Evolutionary conservation across 2,888 invertebrate species (phyloP), one percentile per base, ranked within the genome.

Genomic region (Trachelus stipa): DNA sequence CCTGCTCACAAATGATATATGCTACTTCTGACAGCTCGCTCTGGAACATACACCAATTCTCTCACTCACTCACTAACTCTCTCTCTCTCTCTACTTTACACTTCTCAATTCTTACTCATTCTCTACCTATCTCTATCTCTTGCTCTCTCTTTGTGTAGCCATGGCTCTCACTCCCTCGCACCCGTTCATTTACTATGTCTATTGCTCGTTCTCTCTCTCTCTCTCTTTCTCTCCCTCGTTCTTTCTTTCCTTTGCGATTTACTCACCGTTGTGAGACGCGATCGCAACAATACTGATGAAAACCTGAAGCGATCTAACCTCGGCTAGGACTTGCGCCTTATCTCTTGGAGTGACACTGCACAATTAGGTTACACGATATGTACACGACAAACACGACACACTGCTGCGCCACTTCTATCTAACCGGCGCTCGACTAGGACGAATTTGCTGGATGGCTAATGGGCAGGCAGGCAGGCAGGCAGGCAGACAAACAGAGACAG

Each of bases 341-440:
- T 56, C 56, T 56, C 56, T 15, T 56, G 56, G 56, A 71, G 71
- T 71, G 71, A 71, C 71, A 71, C 71, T 71, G 33, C 31, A 71
- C 71, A 31, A 31, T 31, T 71, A 34, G 33, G 71, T 31, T 71
- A 71, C 71, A 71, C 56, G 56, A 56, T 56, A 56, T 56, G 56
- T 56, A 56, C 71, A 71, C 71, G 71, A 71, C 71, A 71, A 31
- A 33, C 31, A 34, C 31, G 33, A 81, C 83, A 85, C 82, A 82
- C 78, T 83, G 83, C 83, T 86, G 85, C 85, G 84, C 85, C 87
- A 86, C 86, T 86, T 83, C 71, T 71, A 56, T 56, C 31, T 33
- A 34, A 71, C 71, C 71, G 71, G 71, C 34, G 31, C 31, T 71
- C 23, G 56, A 56, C 56, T 56, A 56, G 56, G 23, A 56, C 56